phyloP scores from a whole-genome alignment of 2,888 invertebrate species.

The Cosmia trapezina region DNA sequence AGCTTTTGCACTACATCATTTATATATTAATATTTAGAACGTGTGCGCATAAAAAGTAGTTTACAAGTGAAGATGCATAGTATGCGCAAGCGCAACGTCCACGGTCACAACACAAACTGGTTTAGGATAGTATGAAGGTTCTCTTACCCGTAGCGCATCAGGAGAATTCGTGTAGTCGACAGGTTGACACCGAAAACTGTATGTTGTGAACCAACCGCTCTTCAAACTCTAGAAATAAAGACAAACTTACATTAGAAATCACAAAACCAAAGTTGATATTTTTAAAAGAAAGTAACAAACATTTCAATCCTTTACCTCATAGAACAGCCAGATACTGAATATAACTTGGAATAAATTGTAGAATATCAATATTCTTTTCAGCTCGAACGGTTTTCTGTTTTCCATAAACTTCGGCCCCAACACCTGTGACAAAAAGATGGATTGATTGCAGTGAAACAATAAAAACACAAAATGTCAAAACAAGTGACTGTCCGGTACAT shows the following conservation, averaged over 20 bases:
- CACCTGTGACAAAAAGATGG: conserved; percentile 82
- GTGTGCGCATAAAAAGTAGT: background rate
- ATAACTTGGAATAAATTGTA: conserved; percentile 96
- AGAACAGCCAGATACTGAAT: conserved; percentile 93
- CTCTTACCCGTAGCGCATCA: conserved; percentile 92
- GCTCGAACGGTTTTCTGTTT: conserved; percentile 95
- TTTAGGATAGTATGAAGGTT: conserved; percentile 39
- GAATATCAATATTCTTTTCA: conserved; percentile 93
- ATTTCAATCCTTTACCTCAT: conserved; percentile 90
- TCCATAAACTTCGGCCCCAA: conserved; percentile 96
- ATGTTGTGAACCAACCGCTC: conserved; percentile 94
- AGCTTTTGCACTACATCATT: background rate
- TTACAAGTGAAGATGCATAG: conserved; percentile 18
- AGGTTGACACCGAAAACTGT: conserved; percentile 96
- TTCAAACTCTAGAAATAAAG: conserved; percentile 88
- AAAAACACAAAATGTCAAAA: conserved; percentile 12
- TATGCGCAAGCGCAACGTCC: too few species aligned
- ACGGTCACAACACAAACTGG: conserved; percentile 31
- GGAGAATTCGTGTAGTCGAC: conserved; percentile 95
- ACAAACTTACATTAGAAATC: conserved; percentile 6
- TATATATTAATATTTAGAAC: background rate
- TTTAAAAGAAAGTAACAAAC: background rate
- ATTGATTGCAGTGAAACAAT: conserved; percentile 16
- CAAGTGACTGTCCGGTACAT: conserved; percentile 11
- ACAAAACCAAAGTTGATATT: background rate